phyloP scores from a whole-genome alignment of 2,113 vertebrate species.

The Eolophus roseicapilla region DNA sequence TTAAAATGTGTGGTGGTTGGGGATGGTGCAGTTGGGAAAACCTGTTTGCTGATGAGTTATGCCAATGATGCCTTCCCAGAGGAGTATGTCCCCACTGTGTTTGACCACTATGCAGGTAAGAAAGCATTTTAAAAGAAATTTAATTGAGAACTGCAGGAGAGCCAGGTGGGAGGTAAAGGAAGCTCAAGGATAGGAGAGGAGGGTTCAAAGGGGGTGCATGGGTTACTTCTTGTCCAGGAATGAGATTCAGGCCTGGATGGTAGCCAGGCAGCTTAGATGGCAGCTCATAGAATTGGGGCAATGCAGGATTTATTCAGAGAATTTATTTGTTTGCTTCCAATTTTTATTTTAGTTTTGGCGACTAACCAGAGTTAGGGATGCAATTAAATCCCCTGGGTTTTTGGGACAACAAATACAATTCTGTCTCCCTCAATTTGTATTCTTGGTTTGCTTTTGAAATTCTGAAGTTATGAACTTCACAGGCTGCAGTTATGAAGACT shows the following conservation, averaged over 20 bases:
- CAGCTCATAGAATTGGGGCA: slow-evolving; percentile 9
- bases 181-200: background rate
- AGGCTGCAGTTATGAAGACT: background rate
- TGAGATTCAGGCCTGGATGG: slow-evolving; percentile 8
- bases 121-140: background rate
- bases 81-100: slow-evolving; percentile 82
- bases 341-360: background rate
- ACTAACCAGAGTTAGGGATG: background rate
- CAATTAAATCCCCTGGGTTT: background rate
- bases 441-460: background rate
- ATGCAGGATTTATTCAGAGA: slow-evolving; percentile 12
- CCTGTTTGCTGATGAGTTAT: slow-evolving; percentile 84
- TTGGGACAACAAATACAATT: background rate
- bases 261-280: slow-evolving; percentile 17
- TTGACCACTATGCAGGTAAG: slow-evolving; percentile 87
- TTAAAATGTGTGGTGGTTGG: slow-evolving; percentile 84
- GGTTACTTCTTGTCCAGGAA: background rate
- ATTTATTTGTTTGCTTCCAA: background rate
- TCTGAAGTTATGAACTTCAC: background rate
- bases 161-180: background rate
- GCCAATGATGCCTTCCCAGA: slow-evolving; percentile 84
- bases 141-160: background rate
- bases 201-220: background rate
- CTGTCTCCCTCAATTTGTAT: background rate
- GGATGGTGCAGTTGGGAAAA: slow-evolving; percentile 82